Percentiles rank a stretch among this genome's conserved stretches.
Evolutionary conservation across 2,113 vertebrate genomes (phyloP).

Genomic region (Corvus moneduloides): DNA sequence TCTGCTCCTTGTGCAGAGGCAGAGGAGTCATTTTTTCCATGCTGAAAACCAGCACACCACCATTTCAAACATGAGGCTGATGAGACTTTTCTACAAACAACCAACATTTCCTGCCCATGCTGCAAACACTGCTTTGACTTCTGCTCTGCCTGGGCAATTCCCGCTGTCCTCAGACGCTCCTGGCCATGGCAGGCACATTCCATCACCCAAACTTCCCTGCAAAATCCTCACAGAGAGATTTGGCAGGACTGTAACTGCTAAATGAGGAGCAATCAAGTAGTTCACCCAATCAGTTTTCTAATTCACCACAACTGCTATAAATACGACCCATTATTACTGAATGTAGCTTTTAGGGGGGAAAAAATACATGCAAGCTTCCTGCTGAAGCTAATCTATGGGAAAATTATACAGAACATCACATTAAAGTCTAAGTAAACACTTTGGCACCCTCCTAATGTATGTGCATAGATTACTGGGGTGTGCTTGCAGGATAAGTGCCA

Average conservation of each 20-base stretch:
- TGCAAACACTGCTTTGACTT: background rate
- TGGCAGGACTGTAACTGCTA: background rate
- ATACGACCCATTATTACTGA: constrained; percentile 27
- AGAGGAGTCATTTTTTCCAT: background rate
- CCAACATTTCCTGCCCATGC: background rate
- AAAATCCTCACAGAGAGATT: background rate
- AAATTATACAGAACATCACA: constrained; percentile 56
- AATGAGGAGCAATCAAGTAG: constrained; percentile 45
- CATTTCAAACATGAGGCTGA: background rate
- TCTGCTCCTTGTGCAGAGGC: background rate
- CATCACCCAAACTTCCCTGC: background rate
- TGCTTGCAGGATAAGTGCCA: constrained; percentile 16
- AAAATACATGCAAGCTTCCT: constrained; percentile 34
- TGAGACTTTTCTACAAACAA: background rate
- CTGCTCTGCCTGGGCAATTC: background rate
- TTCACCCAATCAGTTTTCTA: constrained; percentile 36
- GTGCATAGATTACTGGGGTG: constrained; percentile 38
- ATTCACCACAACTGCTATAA: constrained; percentile 56
- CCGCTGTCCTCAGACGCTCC: background rate
- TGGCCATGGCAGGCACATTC: background rate
- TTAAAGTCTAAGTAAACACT: constrained; percentile 48
- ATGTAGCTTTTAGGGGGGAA: constrained; percentile 11
- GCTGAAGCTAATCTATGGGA: constrained; percentile 29
- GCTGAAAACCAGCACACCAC: background rate
- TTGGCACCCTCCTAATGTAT: constrained; percentile 31